A percentile compares a stretch with the other conserved stretches of the same genome.
Conservation (phyloP, 92 coral and sea anemone genomes). For the Porites lobata region DNA sequence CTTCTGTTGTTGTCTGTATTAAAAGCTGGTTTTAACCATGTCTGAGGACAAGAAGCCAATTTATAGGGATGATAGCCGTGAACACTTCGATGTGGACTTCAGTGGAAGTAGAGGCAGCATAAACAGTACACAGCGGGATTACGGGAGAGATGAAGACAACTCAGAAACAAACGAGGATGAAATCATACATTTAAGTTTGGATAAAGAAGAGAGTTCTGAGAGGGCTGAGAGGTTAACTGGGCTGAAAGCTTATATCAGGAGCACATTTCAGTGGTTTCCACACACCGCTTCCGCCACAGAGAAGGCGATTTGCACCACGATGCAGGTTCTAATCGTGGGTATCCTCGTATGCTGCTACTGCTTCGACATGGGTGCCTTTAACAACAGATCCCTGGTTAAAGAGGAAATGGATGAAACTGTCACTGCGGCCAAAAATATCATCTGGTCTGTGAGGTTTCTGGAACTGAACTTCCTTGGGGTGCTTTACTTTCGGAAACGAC, state of each 20-base stretch:
- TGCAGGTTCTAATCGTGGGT: slow-evolving; percentile 18
- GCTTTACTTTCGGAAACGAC: slow-evolving; percentile 63
- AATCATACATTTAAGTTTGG: slow-evolving; percentile 50
- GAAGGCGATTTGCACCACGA: slow-evolving; percentile 18
- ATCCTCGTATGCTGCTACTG: slow-evolving; percentile 17
- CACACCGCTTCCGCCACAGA: background rate
- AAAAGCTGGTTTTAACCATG: background rate
- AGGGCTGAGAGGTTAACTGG: slow-evolving; percentile 10
- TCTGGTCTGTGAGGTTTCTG: slow-evolving; percentile 71
- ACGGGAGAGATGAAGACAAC: slow-evolving; percentile 20
- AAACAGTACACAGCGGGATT: background rate
- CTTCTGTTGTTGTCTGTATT: too few species aligned
- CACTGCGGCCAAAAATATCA: slow-evolving; percentile 64
- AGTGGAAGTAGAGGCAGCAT: background rate
- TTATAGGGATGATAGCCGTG: background rate
- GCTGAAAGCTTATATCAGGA: slow-evolving; percentile 46
- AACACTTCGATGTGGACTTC: too few species aligned
- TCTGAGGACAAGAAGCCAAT: slow-evolving; percentile 10
- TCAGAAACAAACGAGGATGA: slow-evolving; percentile 30
- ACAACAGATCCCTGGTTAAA: slow-evolving; percentile 59
- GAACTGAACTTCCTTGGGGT: slow-evolving; percentile 62
- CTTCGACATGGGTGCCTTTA: slow-evolving; percentile 69
- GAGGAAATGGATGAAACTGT: slow-evolving; percentile 65
- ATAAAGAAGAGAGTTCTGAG: background rate
- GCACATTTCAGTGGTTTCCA: slow-evolving; percentile 71